A percentile compares a stretch with the other conserved stretches of the same genome.
phyloP scores from a whole-genome alignment of 2,888 invertebrate species.

The Microctonus hyperodae region DNA sequence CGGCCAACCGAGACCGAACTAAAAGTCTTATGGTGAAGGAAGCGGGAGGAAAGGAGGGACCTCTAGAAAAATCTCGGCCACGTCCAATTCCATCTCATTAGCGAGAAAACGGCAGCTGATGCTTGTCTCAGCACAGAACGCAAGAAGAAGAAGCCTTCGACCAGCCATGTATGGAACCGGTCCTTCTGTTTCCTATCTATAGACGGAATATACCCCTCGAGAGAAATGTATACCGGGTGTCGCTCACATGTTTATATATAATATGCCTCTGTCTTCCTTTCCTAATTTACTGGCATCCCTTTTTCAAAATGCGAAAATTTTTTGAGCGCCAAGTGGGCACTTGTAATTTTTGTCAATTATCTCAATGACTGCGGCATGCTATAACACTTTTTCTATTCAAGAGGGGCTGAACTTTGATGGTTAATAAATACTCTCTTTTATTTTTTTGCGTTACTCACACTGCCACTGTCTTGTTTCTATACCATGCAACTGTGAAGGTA shows the following conservation, averaged over 20 bases:
- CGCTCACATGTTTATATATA: constrained; percentile 25
- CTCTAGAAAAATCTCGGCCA: constrained; percentile 64
- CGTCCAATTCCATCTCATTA: constrained; percentile 65
- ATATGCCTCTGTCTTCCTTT: background rate
- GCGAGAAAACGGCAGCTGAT: constrained; percentile 62
- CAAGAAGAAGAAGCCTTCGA: constrained; percentile 55
- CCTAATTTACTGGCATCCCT: constrained; percentile 1
- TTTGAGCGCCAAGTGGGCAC: background rate
- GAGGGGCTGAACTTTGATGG: background rate
- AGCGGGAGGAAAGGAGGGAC: constrained; percentile 32
- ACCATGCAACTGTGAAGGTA: constrained; percentile 28
- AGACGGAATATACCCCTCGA: constrained; percentile 36
- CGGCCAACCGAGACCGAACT: constrained; percentile 6
- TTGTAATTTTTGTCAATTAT: background rate
- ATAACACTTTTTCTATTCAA: background rate
- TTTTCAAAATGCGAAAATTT: constrained; percentile 7
- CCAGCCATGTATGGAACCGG: constrained; percentile 64
- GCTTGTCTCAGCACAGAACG: constrained; percentile 59
- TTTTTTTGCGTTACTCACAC: constrained; percentile 18
- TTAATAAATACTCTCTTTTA: constrained; percentile 22
- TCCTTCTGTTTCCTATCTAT: constrained; percentile 53
- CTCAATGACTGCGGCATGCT: background rate
- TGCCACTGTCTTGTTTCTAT: constrained; percentile 28
- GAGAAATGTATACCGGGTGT: constrained; percentile 41
- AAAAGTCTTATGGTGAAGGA: constrained; percentile 7